Percentiles rank a stretch among this genome's conserved stretches.
Conservation (phyloP, 92 coral and sea anemone species). For the Bergia puertoricense region DNA sequence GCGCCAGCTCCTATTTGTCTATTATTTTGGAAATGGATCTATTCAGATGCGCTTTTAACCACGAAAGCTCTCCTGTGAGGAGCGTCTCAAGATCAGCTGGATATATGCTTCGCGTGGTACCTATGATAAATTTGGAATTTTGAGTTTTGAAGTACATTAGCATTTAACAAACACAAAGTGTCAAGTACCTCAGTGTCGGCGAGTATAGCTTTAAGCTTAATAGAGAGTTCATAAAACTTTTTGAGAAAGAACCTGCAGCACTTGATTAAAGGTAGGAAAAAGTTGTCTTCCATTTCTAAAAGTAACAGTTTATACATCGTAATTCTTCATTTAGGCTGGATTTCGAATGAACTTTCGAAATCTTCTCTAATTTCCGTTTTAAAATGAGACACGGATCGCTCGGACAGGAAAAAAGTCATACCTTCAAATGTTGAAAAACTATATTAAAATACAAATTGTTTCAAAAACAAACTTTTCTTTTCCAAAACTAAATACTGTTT, state of each 20-base stretch:
- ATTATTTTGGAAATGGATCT: not conserved
- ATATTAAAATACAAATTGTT: not conserved
- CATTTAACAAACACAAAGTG: slow-evolving; percentile 14
- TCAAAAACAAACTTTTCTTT: not conserved
- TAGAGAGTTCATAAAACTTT: not conserved
- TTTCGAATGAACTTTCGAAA: not conserved
- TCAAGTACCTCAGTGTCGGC: not conserved
- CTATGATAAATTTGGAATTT: not conserved
- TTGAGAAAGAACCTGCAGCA: not conserved
- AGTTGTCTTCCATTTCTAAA: not conserved
- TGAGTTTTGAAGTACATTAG: not conserved
- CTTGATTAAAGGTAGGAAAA: not conserved
- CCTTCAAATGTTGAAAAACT: not conserved
- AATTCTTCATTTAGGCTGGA: not conserved
- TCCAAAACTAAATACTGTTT: not conserved
- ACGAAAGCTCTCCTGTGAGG: not conserved
- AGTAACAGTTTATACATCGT: not conserved
- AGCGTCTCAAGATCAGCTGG: slow-evolving; percentile 9
- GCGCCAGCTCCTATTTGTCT: not conserved
- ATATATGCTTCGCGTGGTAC: slow-evolving; percentile 9
- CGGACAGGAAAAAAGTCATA: not conserved
- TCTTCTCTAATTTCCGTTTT: not conserved
- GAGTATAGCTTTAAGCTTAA: not conserved
- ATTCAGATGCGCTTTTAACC: slow-evolving; percentile 11
- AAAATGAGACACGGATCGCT: not conserved